Conservation (phyloP, 2,113 vertebrate species). For the Vulpes ferrilata region DNA sequence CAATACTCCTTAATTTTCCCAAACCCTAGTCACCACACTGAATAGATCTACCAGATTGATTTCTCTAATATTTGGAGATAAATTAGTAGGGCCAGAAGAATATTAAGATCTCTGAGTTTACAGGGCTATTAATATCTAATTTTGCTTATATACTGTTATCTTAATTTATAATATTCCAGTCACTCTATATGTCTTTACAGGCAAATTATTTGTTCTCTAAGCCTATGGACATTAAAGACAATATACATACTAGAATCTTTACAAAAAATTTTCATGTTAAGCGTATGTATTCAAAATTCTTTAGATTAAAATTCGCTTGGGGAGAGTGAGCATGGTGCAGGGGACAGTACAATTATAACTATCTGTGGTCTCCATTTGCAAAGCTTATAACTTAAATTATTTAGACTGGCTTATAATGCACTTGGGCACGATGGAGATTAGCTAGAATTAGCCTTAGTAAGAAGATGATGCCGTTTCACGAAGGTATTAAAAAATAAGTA, state of each 20-base stretch:
- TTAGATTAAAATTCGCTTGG: not conserved
- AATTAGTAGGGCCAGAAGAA: not conserved
- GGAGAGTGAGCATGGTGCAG: not conserved
- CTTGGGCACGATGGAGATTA: not conserved
- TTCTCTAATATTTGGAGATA: conserved; percentile 31
- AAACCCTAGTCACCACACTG: not conserved
- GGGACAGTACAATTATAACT: not conserved
- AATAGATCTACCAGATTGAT: not conserved
- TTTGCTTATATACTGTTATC: not conserved
- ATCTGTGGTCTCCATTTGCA: not conserved
- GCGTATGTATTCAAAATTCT: not conserved
- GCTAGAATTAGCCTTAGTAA: not conserved
- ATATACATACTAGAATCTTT: not conserved
- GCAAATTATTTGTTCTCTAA: conserved; percentile 48
- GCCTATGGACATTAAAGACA: not conserved
- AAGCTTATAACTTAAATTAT: conserved; percentile 11
- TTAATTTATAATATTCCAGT: conserved; percentile 19
- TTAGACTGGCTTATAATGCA: not conserved
- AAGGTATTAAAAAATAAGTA: not conserved
- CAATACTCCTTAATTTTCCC: not conserved
- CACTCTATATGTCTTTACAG: not conserved
- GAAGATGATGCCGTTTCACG: not conserved
- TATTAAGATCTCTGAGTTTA: conserved; percentile 46
- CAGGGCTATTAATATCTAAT: not conserved
- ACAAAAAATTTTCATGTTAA: not conserved